A percentile compares a stretch with the other conserved stretches of the same genome.
phyloP scores from a whole-genome alignment of 2,113 vertebrate genomes.

The Salminus brasiliensis region DNA sequence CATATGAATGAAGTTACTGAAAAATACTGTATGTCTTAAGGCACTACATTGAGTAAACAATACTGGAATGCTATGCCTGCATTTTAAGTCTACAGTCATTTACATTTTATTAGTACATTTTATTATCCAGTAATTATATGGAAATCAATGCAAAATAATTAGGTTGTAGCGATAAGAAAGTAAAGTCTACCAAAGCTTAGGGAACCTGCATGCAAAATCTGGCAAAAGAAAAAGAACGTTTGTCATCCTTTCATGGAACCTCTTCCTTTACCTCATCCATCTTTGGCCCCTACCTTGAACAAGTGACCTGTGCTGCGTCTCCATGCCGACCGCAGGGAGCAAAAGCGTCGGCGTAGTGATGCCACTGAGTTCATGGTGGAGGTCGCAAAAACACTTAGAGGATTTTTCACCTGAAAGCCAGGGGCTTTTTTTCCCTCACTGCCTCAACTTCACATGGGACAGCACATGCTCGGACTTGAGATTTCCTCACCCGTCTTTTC shows the following conservation, averaged over 20 bases:
- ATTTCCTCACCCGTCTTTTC: background rate
- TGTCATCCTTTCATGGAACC: background rate
- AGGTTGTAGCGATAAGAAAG: no score
- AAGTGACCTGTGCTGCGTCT: slow-evolving; percentile 67
- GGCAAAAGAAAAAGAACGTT: background rate
- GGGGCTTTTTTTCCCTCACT: background rate
- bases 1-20: no score
- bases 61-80: no score
- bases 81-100: no score
- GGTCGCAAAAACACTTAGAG: background rate
- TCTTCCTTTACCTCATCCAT: background rate
- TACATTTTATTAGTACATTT: no score
- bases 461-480: background rate
- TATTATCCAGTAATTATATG: no score
- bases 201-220: background rate
- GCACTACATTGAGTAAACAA: no score
- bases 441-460: background rate
- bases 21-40: background rate
- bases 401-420: background rate
- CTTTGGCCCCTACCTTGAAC: slow-evolving; percentile 67
- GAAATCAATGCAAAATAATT: no score
- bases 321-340: slow-evolving; percentile 59
- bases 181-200: background rate
- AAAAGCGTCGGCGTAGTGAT: slow-evolving; percentile 51
- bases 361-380: slow-evolving; percentile 59